Evolutionary conservation across 2,888 invertebrate species (phyloP), one percentile per base, ranked within the genome.

Genomic region (Hypolimnas misippus): DNA sequence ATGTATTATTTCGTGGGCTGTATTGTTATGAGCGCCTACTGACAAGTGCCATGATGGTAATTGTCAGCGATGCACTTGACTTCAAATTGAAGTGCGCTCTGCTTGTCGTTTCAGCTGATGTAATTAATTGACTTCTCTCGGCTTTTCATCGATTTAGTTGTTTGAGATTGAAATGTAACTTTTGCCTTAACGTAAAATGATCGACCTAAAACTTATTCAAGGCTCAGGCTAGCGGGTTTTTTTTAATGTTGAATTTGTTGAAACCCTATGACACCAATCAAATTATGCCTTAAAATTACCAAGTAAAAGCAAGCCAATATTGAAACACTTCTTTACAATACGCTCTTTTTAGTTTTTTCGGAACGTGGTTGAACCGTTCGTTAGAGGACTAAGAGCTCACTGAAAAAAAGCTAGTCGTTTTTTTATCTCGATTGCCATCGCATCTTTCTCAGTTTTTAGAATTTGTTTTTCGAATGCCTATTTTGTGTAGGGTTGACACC

Each of bases 1-100:
- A 14, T 49, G 49, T 14, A 49, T 49, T 49, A 29, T 49, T 29
- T 7, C 14, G 49, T n/a, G 25, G 25, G 21, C n/a, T 19, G 44
- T n/a, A 46, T 19, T 49, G 29, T 49, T 29, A 49, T 25, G 49
- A 46, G 21, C 46, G 46, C 21, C 49, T 49, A 49, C 25, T 59
- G 59, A 59, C 59, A 59, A 46, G 59, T 46, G 53, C 46, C 46
- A 44, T 42, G 33, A 53, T 46, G 52, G 53, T 53, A 60, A 60
- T 60, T 60, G 59, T 60, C 59, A 60, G 59, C 35, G 59, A 46
- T 60, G 59, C 59, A 60, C 59, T 46, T 46, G 53, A 54, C 46
- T 53, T 46, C 53, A 46, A 52, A 60, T 49, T 49, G 29, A 49
- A 49, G 49, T 29, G 29, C n/a, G 14, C 49, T 49, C 29, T 49